These are phyloP conservation scores for Tigriopus californicus DNA, from an alignment of 2,888 invertebrate species.

Conservation along the genomic window DNA sequence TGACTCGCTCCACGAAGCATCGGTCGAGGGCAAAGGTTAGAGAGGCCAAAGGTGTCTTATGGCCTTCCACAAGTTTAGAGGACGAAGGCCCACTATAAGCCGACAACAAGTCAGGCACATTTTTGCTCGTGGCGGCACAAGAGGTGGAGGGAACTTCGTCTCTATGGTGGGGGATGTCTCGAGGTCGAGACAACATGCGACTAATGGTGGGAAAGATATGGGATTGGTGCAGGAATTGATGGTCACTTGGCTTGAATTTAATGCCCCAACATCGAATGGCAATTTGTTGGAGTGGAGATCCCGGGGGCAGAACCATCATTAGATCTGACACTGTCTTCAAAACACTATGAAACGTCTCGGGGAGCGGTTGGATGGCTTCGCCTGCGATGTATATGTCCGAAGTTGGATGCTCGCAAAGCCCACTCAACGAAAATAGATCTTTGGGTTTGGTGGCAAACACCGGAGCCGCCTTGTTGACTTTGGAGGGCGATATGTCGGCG, in stretches of 20 bases:
- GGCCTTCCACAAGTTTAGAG: too few species aligned
- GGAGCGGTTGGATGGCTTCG: constrained; percentile 30
- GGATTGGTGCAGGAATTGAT: constrained; percentile 67
- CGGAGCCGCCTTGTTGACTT: background rate
- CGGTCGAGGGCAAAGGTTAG: too few species aligned
- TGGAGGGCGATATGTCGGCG: background rate
- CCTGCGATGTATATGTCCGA: constrained; percentile 59
- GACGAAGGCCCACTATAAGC: too few species aligned
- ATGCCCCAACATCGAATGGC: constrained; percentile 81
- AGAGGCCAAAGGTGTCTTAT: too few species aligned
- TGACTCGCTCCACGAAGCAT: constrained; percentile 35
- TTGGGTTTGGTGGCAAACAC: background rate
- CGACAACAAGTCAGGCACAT: too few species aligned
- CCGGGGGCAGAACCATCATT: constrained; percentile 67
- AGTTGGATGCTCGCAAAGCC: constrained; percentile 51
- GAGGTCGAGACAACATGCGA: constrained; percentile 61
- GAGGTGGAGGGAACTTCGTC: too few species aligned
- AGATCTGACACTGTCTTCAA: constrained; percentile 60
- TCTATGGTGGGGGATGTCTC: too few species aligned
- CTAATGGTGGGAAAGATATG: constrained; percentile 91
- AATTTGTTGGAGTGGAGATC: constrained; percentile 71
- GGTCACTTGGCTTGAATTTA: constrained; percentile 68
- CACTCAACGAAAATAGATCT: background rate
- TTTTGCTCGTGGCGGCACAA: too few species aligned
- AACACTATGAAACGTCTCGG: constrained; percentile 28